Evolutionary conservation across 2,888 invertebrate genomes (phyloP).

Genomic region (Tiliacea aurago): DNA sequence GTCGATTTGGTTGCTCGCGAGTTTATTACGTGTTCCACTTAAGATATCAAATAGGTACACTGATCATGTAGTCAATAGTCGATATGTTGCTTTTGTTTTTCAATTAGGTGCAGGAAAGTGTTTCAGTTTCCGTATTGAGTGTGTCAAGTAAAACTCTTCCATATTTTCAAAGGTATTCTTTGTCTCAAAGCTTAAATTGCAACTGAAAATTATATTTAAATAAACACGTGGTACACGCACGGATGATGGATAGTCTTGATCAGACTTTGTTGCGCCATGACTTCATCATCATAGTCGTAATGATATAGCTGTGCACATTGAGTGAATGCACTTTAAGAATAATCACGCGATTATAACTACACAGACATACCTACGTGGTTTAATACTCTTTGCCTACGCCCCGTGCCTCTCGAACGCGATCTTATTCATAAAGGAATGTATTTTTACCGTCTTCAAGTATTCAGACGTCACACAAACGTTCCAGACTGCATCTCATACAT

Average conservation of each 20-base stretch:
- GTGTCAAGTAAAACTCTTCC: not conserved
- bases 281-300: constrained; percentile 5
- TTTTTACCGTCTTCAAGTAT: constrained; percentile 34
- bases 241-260: constrained; percentile 2
- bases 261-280: constrained; percentile 39
- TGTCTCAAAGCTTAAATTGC: not conserved
- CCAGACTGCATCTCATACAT: constrained; percentile 57
- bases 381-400: too few relatives aligned
- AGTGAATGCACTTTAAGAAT: constrained; percentile 33
- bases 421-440: constrained; percentile 38
- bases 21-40: constrained; percentile 32
- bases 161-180: not conserved
- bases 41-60: constrained; percentile 17
- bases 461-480: constrained; percentile 56
- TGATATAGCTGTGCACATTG: constrained; percentile 3
- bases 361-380: constrained; percentile 25
- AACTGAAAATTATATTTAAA: constrained; percentile 1
- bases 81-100: not conserved
- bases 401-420: constrained; percentile 20
- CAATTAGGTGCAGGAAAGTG: not conserved
- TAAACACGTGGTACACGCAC: constrained; percentile 13
- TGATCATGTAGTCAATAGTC: not conserved
- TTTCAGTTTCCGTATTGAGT: not conserved
- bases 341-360: constrained; percentile 15
- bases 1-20: too few relatives aligned